Evolutionary conservation across 2,113 vertebrate species (phyloP), one percentile per base, ranked within the genome.

Genomic region (Hemibagrus wyckioides): DNA sequence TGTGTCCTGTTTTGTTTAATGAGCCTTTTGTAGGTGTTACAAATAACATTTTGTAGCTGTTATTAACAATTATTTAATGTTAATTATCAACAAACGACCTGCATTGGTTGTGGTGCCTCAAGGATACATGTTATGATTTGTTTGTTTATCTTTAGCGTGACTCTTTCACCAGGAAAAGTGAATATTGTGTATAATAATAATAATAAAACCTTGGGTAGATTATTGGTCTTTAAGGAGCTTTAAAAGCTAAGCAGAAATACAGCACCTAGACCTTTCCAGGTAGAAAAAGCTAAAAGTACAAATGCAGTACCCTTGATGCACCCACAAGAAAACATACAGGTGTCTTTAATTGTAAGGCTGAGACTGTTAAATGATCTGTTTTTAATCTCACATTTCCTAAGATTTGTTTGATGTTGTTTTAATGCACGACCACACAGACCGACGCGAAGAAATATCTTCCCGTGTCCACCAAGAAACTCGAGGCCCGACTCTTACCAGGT

Each of bases 391-490:
- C 19, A 57, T 23, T 36, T 23, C 30, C 50, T 80, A 30, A 79
- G 19, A 0, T 28, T 77, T 36, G n/a, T 80, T 33, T 80, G 61
- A 8, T 39, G 23, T 44, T 65, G 39, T 76, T 73, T 65, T 33
- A 2, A 89, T 33, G 4, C 82, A 50, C 80, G 41, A 91, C 0
- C 90, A 85, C 4, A 14, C 89, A 99, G 98, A 93, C 94, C 59
- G 97, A 98, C 36, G 94, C 96, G 59, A 95, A 94, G 90, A 93
- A 93, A 87, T 91, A 84, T 0, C 94, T 97, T 83, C 96, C 97
- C 71, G 95, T 95, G 82, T 96, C 96, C 65, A 95, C 97, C 90
- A 98, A 96, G 92, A 99, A 97, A 89, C 93, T 99, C 94, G 98
- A 99, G 88, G 96, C 98, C 80, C 82, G 71, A 83, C 79, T 75